Conservation (phyloP, 2,113 vertebrate species). For the Chaetorhynchus papuensis region DNA sequence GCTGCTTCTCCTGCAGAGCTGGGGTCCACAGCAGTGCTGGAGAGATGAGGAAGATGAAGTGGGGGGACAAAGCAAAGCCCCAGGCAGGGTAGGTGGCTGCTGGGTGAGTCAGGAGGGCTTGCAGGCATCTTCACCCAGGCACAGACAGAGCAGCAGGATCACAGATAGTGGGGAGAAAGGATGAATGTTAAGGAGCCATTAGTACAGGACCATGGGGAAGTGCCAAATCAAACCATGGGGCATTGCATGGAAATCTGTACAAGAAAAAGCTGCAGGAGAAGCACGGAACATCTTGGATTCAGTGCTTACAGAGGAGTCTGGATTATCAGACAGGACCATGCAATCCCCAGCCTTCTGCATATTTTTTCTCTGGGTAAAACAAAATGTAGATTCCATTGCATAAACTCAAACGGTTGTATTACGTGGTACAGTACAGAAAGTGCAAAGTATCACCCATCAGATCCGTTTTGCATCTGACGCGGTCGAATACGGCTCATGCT, state of each 20-base stretch:
- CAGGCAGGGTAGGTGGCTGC: neutral
- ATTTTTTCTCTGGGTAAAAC: neutral
- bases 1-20: neutral
- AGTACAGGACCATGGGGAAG: neutral
- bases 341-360: neutral
- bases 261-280: neutral
- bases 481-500: slow-evolving; percentile 42
- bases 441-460: slow-evolving; percentile 48
- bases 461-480: neutral
- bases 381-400: slow-evolving; percentile 13
- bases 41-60: neutral
- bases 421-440: slow-evolving; percentile 41
- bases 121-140: neutral
- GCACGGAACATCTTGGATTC: neutral
- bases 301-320: neutral
- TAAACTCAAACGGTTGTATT: neutral
- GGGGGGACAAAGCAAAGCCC: neutral
- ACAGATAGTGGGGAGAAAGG: neutral
- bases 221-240: neutral
- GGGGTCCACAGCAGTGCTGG: neutral
- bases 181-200: neutral
- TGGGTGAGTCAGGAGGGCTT: neutral
- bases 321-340: neutral
- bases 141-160: neutral
- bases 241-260: neutral